Percentiles rank a stretch among this genome's conserved stretches.
Evolutionary conservation across 2,888 invertebrate genomes (phyloP).

Genomic region (Hirtodrosophila histrioides): DNA sequence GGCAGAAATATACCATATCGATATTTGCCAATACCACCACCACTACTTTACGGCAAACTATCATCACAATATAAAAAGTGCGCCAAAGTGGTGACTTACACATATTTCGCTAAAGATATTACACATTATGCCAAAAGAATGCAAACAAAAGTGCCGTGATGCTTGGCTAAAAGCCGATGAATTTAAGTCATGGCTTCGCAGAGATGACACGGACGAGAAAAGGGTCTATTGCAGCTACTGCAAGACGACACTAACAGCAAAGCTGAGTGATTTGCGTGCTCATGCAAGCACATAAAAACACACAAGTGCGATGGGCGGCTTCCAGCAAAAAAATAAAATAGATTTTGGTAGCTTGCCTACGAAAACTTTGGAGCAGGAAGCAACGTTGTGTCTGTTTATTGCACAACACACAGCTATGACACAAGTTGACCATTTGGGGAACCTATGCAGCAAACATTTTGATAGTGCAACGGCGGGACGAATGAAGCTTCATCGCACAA

Average conservation of each 20-base stretch:
- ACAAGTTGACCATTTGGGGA: constrained; percentile 5
- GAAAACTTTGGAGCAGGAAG: constrained; percentile 8
- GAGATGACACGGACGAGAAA: neutral
- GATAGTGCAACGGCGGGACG: neutral
- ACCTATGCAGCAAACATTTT: neutral
- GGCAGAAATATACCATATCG: too few relatives aligned
- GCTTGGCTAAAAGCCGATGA: too few relatives aligned
- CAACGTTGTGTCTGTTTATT: constrained; percentile 15
- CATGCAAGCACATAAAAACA: neutral
- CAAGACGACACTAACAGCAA: too few relatives aligned
- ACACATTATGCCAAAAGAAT: too few relatives aligned
- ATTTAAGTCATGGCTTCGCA: too few relatives aligned
- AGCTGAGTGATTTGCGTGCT: neutral
- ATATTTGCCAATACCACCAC: too few relatives aligned
- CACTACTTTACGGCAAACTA: too few relatives aligned
- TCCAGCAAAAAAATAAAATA: constrained; percentile 5
- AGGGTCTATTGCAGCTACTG: neutral
- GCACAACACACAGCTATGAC: constrained; percentile 11
- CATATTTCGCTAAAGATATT: too few relatives aligned
- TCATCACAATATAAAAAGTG: too few relatives aligned
- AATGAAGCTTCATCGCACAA: constrained; percentile 1
- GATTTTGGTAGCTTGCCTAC: constrained; percentile 1
- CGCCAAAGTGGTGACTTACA: too few relatives aligned
- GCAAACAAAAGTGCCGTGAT: too few relatives aligned
- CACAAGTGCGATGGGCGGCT: neutral